Percentiles rank a stretch among this genome's conserved stretches.
These are phyloP conservation scores for Chionis minor DNA, from an alignment of 2,113 vertebrate species.

Conservation along the genomic window DNA sequence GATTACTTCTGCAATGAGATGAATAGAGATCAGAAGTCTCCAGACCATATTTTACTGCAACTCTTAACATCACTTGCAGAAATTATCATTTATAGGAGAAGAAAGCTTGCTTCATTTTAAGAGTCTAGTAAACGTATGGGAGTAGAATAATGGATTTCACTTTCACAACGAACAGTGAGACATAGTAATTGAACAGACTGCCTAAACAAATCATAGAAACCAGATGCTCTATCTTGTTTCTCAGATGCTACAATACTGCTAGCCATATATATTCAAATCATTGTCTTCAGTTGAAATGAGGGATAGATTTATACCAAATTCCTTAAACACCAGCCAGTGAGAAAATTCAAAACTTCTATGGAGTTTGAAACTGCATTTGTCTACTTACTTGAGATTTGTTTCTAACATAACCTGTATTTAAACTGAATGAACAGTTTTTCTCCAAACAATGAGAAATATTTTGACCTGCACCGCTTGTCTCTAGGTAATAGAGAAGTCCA, in stretches of 20 bases:
- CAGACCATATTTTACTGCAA: not conserved
- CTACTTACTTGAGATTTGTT: not conserved
- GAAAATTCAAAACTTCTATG: not conserved
- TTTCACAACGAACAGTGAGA: not conserved
- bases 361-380: not conserved
- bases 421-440: not conserved
- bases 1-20: not conserved
- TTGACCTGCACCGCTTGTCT: not conserved
- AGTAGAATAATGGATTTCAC: not conserved
- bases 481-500: not conserved
- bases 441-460: not conserved
- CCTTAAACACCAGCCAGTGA: not conserved
- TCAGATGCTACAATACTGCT: not conserved
- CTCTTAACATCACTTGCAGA: not conserved
- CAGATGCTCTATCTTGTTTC: not conserved
- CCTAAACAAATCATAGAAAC: not conserved
- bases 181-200: not conserved
- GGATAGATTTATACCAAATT: not conserved
- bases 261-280: not conserved
- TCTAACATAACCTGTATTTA: not conserved
- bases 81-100: not conserved
- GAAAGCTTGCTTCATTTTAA: not conserved
- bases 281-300: not conserved
- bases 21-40: not conserved
- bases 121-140: not conserved